Evolutionary conservation across 2,888 invertebrate genomes (phyloP).

Genomic region (Polymixis flavicincta): DNA sequence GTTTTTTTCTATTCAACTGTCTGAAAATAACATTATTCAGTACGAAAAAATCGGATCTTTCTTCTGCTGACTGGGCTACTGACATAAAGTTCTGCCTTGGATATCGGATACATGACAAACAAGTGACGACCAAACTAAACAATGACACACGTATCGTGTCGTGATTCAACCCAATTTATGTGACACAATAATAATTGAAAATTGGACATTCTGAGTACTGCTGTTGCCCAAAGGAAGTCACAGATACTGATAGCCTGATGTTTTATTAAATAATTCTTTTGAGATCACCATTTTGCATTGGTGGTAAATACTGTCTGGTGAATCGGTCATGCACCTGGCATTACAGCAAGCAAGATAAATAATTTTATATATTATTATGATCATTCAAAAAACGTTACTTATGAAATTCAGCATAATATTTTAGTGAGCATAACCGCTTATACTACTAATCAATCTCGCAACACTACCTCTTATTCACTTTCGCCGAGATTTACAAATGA

Average conservation of each 20-base stretch:
- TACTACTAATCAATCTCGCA: slow-evolving; percentile 50
- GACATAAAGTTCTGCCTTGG: slow-evolving; percentile 7
- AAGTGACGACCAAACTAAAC: slow-evolving; percentile 40
- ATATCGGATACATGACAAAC: slow-evolving; percentile 33
- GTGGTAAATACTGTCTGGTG: background rate
- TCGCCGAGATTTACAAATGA: slow-evolving; percentile 60
- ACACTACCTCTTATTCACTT: slow-evolving; percentile 67
- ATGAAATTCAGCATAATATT: slow-evolving; percentile 23
- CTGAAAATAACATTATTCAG: background rate
- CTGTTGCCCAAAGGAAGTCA: slow-evolving; percentile 33
- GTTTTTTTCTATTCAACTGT: slow-evolving; percentile 6
- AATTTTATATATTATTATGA: background rate
- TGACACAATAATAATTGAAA: slow-evolving; percentile 48
- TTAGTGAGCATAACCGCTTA: slow-evolving; percentile 19
- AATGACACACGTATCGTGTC: slow-evolving; percentile 14
- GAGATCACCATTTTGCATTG: slow-evolving; percentile 17
- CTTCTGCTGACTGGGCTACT: background rate
- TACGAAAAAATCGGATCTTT: background rate
- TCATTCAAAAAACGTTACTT: background rate
- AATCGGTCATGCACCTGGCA: background rate
- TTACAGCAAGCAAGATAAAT: background rate
- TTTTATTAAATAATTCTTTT: slow-evolving; percentile 43
- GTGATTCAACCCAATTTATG: slow-evolving; percentile 52
- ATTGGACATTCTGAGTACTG: slow-evolving; percentile 41
- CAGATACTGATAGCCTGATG: slow-evolving; percentile 20